These are phyloP conservation scores for Tenodera sinensis DNA, from an alignment of 2,888 invertebrate species.

Conservation along the genomic window DNA sequence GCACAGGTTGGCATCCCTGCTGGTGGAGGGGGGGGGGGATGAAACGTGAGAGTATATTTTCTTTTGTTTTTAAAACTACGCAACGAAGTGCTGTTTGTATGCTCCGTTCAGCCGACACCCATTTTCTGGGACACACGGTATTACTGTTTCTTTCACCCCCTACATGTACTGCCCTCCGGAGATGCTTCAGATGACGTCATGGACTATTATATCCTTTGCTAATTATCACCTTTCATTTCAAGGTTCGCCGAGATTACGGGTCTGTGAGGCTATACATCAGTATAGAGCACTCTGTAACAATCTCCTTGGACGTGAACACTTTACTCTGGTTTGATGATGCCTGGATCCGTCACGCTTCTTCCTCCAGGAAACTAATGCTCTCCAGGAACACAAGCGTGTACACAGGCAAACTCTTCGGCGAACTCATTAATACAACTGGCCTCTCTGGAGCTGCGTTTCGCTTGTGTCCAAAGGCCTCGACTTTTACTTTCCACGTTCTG, in stretches of 20 bases:
- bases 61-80: no score
- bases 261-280: neutral
- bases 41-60: no score
- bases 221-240: constrained; percentile 24
- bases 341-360: neutral
- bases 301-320: neutral
- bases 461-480: no score
- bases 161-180: neutral
- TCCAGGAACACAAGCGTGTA: neutral
- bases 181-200: constrained; percentile 11
- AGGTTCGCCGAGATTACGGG: constrained; percentile 5
- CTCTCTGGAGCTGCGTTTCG: no score
- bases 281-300: neutral
- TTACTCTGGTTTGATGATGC: neutral
- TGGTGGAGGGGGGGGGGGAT: no score
- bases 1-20: no score
- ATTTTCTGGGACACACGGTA: neutral
- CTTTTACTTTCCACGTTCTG: no score
- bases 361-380: neutral
- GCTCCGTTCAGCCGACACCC: neutral
- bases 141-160: neutral
- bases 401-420: neutral
- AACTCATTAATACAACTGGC: neutral
- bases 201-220: constrained; percentile 3
- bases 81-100: no score